Evolutionary conservation across 1,140 invertebrate species (phyloP), one percentile per base, ranked within the genome.

Genomic region (Eumeta japonica): DNA sequence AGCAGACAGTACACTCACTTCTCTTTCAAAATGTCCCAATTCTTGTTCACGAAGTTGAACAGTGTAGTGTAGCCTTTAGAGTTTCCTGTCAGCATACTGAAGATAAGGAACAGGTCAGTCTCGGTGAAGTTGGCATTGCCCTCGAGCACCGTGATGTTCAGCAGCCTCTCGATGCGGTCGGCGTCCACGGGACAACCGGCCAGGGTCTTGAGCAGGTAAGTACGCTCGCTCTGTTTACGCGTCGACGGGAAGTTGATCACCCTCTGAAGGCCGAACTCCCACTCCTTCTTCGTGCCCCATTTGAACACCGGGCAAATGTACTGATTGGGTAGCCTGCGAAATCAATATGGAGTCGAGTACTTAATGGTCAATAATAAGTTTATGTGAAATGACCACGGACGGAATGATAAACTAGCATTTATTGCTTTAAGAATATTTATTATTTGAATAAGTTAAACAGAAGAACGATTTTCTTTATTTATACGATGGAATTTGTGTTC

Each of bases 301-400:
- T 84, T 83, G 50, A 89, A 88, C 2, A 89, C 84, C 3, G 86
- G 84, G 38, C 87, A 89, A 27, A 89, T 80, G 51, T 81, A 87
- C 53, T 84, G 81, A 54, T 84, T 86, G 7, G 82, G 76, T 20
- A 88, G 79, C 3, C 87, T 89, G 46, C 15, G 75, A 62, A 46
- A n/a, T n/a, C n/a, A n/a, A n/a, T n/a, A n/a, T n/a, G n/a, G n/a
- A n/a, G n/a, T n/a, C 2, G 33, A 19, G 30, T 12, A 10, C 36
- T 30, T 35, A 19, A 15, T 17, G 10, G 3, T 4, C 7, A 34
- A 35, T 4, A 10, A 31, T 31, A 31, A 9, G 5, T 9, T n/a
- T n/a, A 31, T 31, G 13, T 12, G 7, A 31, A n/a, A n/a, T n/a
- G n/a, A n/a, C n/a, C n/a, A n/a, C n/a, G n/a, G n/a, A n/a, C n/a